These are phyloP conservation scores for Callyntrura sp. DNA, from an alignment of 2,888 invertebrate genomes.

Conservation along the genomic window DNA sequence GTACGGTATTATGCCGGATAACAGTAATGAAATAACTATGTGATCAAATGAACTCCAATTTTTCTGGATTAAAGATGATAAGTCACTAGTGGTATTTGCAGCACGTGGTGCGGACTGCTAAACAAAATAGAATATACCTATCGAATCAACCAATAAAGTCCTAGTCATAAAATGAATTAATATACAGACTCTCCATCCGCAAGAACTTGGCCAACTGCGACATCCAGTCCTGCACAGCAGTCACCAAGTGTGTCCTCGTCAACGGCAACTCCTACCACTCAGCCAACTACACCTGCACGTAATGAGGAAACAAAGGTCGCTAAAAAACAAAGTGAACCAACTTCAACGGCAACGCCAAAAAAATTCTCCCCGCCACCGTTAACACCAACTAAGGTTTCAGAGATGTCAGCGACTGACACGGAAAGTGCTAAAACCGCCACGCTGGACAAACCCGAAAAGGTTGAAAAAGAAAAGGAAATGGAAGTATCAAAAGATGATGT, in stretches of 20 bases:
- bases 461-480: not conserved
- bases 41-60: too few species aligned
- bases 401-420: not conserved
- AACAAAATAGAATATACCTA: too few species aligned
- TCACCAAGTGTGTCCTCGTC: conserved; percentile 53
- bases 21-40: too few species aligned
- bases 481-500: conserved; percentile 35
- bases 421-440: not conserved
- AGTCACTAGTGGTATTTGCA: too few species aligned
- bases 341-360: not conserved
- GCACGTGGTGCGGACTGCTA: too few species aligned
- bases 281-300: conserved; percentile 3
- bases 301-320: conserved; percentile 44
- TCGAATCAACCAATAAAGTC: too few species aligned
- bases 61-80: too few species aligned
- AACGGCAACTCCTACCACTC: not conserved
- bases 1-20: too few species aligned
- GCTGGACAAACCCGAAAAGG: not conserved
- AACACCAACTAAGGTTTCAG: not conserved
- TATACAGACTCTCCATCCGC: conserved; percentile 39
- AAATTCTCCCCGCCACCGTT: not conserved
- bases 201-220: not conserved
- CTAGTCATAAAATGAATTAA: too few species aligned
- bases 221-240: conserved; percentile 8
- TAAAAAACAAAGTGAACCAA: conserved; percentile 21